These are phyloP conservation scores for Cinara cedri DNA, from an alignment of 2,888 invertebrate species.

Conservation along the genomic window DNA sequence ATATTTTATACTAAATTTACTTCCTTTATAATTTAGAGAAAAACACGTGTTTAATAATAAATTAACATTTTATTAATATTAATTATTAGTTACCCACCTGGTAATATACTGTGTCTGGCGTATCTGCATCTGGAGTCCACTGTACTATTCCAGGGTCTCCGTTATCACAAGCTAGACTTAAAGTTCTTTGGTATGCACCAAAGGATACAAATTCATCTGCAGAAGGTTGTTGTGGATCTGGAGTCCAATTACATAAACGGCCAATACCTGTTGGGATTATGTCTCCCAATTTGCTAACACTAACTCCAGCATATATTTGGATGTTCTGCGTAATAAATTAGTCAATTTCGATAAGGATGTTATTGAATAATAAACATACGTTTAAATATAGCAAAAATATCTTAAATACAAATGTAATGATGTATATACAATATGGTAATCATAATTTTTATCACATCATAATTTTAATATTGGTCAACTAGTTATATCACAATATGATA, in stretches of 20 bases:
- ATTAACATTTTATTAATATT: background rate
- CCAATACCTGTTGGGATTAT: conserved; percentile 79
- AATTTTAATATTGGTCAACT: too few species aligned
- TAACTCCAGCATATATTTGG: conserved; percentile 82
- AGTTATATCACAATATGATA: too few species aligned
- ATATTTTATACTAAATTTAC: too few species aligned
- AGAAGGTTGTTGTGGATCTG: conserved; percentile 72
- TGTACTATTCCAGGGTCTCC: conserved; percentile 84
- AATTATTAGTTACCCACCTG: conserved; percentile 70
- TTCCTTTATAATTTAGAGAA: too few species aligned
- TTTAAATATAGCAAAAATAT: too few species aligned
- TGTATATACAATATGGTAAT: too few species aligned
- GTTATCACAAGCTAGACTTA: conserved; percentile 81
- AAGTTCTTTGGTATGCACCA: conserved; percentile 85
- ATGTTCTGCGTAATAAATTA: conserved; percentile 68
- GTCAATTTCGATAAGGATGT: too few species aligned
- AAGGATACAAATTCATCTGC: conserved; percentile 86
- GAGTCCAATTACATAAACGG: conserved; percentile 86
- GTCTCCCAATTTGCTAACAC: conserved; percentile 72
- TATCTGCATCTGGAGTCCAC: conserved; percentile 85
- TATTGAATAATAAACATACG: too few species aligned
- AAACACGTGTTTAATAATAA: background rate
- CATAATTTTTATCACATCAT: too few species aligned
- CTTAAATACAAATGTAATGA: too few species aligned
- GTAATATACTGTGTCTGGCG: conserved; percentile 91